A percentile compares a stretch with the other conserved stretches of the same genome.
These are phyloP conservation scores for Sebastolobus alascanus DNA, from an alignment of 2,797 vertebrate species.

Conservation along the genomic window DNA sequence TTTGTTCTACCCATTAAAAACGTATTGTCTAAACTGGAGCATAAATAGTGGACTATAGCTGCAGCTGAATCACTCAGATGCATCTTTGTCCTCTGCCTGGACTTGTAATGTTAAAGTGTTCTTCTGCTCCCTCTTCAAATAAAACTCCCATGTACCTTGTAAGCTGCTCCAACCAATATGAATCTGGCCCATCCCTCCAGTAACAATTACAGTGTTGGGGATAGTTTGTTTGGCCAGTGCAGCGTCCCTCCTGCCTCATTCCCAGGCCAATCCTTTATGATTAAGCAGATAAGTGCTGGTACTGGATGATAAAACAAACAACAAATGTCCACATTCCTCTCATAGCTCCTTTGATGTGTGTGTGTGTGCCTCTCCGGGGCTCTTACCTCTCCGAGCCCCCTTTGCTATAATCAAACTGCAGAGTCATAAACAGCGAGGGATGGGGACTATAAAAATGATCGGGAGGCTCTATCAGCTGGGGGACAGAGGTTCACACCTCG, in stretches of 20 bases:
- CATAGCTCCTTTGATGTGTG: conserved; percentile 80
- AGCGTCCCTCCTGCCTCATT: conserved; percentile 55
- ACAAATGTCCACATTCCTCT: conserved; percentile 80
- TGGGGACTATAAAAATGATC: conserved; percentile 74
- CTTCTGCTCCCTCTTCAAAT: conserved; percentile 32
- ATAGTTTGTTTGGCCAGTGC: conserved; percentile 55
- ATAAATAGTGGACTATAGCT: conserved; percentile 4
- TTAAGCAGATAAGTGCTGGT: conserved; percentile 73
- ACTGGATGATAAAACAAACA: conserved; percentile 80
- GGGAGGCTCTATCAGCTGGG: conserved; percentile 63
- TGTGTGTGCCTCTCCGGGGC: conserved; percentile 40
- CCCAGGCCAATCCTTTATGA: conserved; percentile 74
- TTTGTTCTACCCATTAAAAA: not conserved
- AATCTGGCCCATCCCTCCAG: conserved; percentile 37
- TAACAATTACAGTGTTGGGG: conserved; percentile 45
- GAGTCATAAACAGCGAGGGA: conserved; percentile 80
- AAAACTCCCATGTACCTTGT: conserved; percentile 45
- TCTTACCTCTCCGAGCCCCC: conserved; percentile 57
- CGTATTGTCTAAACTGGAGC: not conserved
- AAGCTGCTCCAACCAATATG: conserved; percentile 31
- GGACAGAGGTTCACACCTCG: conserved; percentile 79
- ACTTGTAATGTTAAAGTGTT: conserved; percentile 26
- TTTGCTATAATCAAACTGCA: conserved; percentile 79
- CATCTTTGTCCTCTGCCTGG: not conserved
- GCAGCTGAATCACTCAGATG: conserved; percentile 4